Base-by-base conservation (phyloP, 2,113 vertebrate species). In the Meles meles region DNA sequence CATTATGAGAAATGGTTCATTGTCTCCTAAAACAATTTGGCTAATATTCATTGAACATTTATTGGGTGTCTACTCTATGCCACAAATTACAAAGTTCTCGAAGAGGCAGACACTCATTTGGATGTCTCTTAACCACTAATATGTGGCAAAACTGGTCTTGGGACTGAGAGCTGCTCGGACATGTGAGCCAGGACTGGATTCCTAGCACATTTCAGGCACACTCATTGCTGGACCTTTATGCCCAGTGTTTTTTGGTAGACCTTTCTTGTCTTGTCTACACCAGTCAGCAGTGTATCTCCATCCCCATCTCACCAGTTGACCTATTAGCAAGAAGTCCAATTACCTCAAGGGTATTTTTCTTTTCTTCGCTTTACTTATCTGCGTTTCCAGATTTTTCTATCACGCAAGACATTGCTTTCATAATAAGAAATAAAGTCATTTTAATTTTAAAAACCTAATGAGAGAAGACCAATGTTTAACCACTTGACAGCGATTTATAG, bases 381-480 rank as follows among this genome's bases (percentile, higher is more conserved):
- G 37, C 9, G 6, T 90, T 85, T 92, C 82, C 55, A 57, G 74
- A 52, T 59, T 92, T 95, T 82, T 89, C 31, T 86, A 3, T 55
- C 91, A 57, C 27, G 14, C 10, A 59, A 61, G 71, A 25, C 23
- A 47, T 37, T 59, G 76, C 37, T 93, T 97, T 93, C 31, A 1
- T 52, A 76, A 31, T 69, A 71, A 34, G 37, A 92, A 82, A 74
- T 87, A 86, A 25, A 44, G 15, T 34, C n/a, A 59, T 59, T 96
- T 94, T 90, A 88, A 67, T 77, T 88, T 91, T 74, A 87, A 88
- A 93, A 97, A 71, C 25, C 82, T 47, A 91, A 85, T 44, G 71
- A 94, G 85, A 88, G 84, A 92, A 77, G 18, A 80, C 7, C 34
- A 59, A 69, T 34, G n/a, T 90, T 63, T 55, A 47, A 76, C 63